Base-by-base conservation (phyloP, 2,888 invertebrate species). In the Beris chalybata region DNA sequence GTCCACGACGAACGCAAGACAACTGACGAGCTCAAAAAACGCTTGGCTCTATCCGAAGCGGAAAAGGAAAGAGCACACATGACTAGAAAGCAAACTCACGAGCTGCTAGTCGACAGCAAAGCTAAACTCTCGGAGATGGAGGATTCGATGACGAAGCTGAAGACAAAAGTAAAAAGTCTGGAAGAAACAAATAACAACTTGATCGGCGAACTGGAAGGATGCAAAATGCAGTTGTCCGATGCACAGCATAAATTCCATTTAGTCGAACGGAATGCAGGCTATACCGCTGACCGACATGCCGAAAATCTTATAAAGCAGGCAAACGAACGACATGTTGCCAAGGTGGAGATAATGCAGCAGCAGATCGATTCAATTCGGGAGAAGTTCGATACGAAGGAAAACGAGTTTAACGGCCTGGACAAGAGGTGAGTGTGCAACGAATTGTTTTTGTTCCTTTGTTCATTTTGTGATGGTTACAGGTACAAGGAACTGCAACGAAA, bases 21-120 rank as follows among this genome's bases (percentile, higher is more conserved):
- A 56, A 69, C 72, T 1, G 76, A 78, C 70, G 83, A 85, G 55
- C 77, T 86, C 22, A 82, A 83, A n/a, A 85, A 84, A 53, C 82
- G 85, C 50, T 77, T 88, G 0, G 79, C 82, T 0, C 82, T 87
- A 1, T 81, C 85, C 2, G 82, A 87, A 71, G 85, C 85, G 29
- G 88, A 89, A 72, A 81, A 84, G 50, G 86, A 87, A 68, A 84
- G 85, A 66, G 84, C 85, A 0, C 82, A 85, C 67, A 76, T 85
- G 9, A 85, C 85, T 0, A 78, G 85, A 68, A 83, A 85, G 72
- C 85, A 88, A 73, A 83, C 85, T n/a, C 87, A 88, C 76, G 85
- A 87, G 72, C 80, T 87, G 70, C 82, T 89, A 70, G 88, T 81
- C 4, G 81, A 81, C 12, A 76, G 76, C 44, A 81, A 81, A 65